Evolutionary conservation across 1,140 invertebrate species (phyloP), one percentile per base, ranked within the genome.

Genomic region (Camponotus floridanus): DNA sequence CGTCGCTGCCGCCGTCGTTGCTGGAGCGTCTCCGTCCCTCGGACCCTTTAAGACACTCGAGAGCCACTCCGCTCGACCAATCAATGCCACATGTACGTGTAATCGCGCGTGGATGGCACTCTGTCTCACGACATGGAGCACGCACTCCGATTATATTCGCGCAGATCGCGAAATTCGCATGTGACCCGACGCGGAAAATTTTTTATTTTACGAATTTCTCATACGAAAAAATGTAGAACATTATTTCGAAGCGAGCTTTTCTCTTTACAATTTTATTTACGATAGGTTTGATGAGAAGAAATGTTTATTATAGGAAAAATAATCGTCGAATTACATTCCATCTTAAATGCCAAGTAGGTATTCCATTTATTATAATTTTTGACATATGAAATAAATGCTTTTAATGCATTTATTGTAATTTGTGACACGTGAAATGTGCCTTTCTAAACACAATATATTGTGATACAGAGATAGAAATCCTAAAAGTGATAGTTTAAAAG

Each of bases 11-110:
- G 87, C 83, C 92, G 87, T 87, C 85, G n/a, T 48, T 21, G 78
- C 62, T 42, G 86, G 81, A 89, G 85, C 92, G 86, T 89, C 91
- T 91, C 86, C 76, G 62, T 76, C 62, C 64, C 62, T 80, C 85
- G 83, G 89, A 85, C 83, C 90, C 90, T 91, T 92, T 91, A 92
- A 93, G 91, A 91, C 86, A 90, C 91, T 92, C 90, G 84, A 90
- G 85, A 83, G 78, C 87, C 88, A 89, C 87, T 92, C 79, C 70
- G 86, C 71, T 86, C 88, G 88, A 88, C 86, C 88, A 91, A 93
- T 93, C 91, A 92, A 88, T 86, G 88, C 87, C 85, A 85, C 57
- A 68, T 87, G 86, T 90, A 88, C 89, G 78, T 80, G 89, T 90
- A 90, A 90, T 86, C 45, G 55, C 42, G 64, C 45, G 67, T 85